These are phyloP conservation scores for Ispidina lecontei DNA, from an alignment of 2,797 vertebrate species.

Conservation along the genomic window DNA sequence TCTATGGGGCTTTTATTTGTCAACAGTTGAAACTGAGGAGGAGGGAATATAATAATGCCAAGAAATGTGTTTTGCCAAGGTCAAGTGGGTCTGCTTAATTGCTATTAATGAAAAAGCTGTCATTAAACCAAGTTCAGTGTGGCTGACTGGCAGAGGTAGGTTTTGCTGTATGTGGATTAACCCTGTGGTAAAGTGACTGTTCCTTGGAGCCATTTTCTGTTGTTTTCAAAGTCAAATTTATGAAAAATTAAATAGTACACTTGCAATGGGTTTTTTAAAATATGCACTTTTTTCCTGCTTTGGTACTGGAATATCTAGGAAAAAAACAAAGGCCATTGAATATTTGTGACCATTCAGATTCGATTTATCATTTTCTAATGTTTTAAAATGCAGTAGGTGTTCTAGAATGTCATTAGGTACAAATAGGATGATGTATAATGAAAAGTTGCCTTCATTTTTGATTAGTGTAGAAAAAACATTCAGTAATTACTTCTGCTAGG, in stretches of 20 bases:
- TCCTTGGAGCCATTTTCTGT: conserved; percentile 49
- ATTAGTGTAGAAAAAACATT: conserved; percentile 68
- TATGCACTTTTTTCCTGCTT: conserved; percentile 72
- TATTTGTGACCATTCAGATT: conserved; percentile 34
- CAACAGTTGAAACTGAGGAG: neutral
- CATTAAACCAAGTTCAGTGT: conserved; percentile 27
- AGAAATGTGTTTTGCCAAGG: conserved; percentile 52
- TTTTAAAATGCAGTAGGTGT: conserved; percentile 61
- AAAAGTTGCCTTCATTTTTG: conserved; percentile 69
- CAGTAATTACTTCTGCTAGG: conserved; percentile 68
- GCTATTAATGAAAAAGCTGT: conserved; percentile 58
- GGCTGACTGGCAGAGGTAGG: conserved; percentile 18
- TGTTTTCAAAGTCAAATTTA: conserved; percentile 38
- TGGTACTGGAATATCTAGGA: conserved; percentile 65
- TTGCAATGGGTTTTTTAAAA: neutral
- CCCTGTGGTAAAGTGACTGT: neutral
- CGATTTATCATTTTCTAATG: conserved; percentile 55
- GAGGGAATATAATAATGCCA: conserved; percentile 18
- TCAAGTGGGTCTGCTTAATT: conserved; percentile 49
- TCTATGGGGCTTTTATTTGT: neutral
- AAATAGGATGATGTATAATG: conserved; percentile 48
- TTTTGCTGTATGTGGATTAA: conserved; percentile 9
- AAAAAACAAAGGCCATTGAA: neutral
- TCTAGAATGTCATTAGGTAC: conserved; percentile 70
- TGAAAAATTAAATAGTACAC: neutral